These are phyloP conservation scores for Anguilla pacifica DNA, from an alignment of 2,797 vertebrate species.

Conservation along the genomic window DNA sequence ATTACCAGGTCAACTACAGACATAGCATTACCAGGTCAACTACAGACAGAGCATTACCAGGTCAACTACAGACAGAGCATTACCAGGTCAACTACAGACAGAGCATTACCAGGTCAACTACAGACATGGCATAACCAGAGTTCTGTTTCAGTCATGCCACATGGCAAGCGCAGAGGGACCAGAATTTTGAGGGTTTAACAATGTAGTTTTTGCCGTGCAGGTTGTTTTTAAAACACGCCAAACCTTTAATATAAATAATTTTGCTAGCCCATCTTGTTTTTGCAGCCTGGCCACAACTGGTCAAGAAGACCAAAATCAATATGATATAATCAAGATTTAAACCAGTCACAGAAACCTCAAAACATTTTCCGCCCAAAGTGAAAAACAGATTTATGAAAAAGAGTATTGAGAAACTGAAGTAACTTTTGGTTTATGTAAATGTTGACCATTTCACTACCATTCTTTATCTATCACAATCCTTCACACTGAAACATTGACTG, in stretches of 20 bases:
- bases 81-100: too few species aligned
- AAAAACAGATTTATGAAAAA: not conserved
- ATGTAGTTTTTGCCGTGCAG: not conserved
- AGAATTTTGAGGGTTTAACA: not conserved
- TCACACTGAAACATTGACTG: not conserved
- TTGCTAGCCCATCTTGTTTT: not conserved
- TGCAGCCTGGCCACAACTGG: not conserved
- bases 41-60: too few species aligned
- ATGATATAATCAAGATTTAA: not conserved
- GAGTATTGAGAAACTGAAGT: not conserved
- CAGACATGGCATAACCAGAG: not conserved
- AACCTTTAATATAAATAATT: not conserved
- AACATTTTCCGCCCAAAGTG: not conserved
- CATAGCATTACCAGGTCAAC: too few species aligned
- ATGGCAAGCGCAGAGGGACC: not conserved
- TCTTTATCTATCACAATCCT: not conserved
- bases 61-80: too few species aligned
- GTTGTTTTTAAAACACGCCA: not conserved
- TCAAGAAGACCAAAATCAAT: not conserved
- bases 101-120: too few species aligned
- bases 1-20: not conserved
- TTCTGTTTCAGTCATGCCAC: not conserved
- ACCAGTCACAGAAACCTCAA: not conserved
- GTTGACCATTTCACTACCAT: not conserved
- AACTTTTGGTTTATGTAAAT: not conserved